Evolutionary conservation across 2,888 invertebrate species (phyloP), one percentile per base, ranked within the genome.

Genomic region (Eupithecia pulchellata): DNA sequence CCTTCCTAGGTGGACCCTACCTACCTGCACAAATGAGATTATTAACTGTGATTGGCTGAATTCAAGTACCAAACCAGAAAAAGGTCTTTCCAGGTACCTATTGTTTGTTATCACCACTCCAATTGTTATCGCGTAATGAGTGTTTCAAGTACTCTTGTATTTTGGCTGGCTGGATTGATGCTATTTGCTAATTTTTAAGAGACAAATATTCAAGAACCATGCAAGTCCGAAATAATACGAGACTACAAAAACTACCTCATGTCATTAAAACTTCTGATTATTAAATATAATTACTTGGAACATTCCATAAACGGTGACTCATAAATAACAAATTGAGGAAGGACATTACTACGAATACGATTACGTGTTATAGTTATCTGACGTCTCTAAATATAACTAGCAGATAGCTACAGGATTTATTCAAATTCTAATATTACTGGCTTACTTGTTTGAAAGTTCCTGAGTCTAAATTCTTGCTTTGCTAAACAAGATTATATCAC

Each of bases 311-410:
- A 20, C 20, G 47, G 20, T 47, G 47, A 47, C 2, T 47, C 47
- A 47, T 47, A 47, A 42, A 47, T 20, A 47, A 47, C 47, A 47
- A 47, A 47, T 47, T 20, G 20, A 47, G 20, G 47, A 47, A 57
- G 55, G 29, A 57, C 55, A 57, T 29, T 29, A 20, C 14, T 57
- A 25, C 14, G 55, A 57, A 14, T 57, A 57, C 55, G 29, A 29
- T 57, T 57, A 57, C 55, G 55, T 52, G 25, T 20, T 47, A 32
- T 32, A n/a, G n/a, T 63, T 30, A 64, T 55, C 64, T 25, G 63
- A 29, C 27, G 64, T 60, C n/a, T 47, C 17, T 39, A 17, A 39
- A 39, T 17, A 55, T 55, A 55, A 55, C 25, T 27, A 17, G 39
- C 39, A 13, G 27, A 55, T 27, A 39, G 17, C 17, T 5, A 55